Base-by-base conservation (phyloP, 1,140 invertebrate species). In the Polypedilum vanderplanki region DNA sequence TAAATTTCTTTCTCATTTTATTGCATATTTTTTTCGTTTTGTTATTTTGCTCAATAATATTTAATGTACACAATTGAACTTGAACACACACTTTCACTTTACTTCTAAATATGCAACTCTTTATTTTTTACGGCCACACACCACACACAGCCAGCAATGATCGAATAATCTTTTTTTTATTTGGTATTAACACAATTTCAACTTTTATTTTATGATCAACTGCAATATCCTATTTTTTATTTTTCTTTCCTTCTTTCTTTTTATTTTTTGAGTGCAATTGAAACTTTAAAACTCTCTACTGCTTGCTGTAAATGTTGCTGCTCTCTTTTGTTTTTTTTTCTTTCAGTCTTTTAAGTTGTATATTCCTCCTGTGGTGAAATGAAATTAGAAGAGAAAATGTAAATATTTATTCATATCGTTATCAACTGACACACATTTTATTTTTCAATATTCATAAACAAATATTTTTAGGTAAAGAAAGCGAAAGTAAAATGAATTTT, bases 1-100 rank as follows among this genome's bases (percentile, higher is more conserved):
- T 57, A n/a, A 57, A 57, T 57, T 57, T 57, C 46, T 57, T 57
- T 57, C 46, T 12, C 41, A n/a, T 57, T 57, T 12, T 15, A 57
- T 57, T 57, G 46, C 46, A 57, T 57, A 3, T 15, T 57, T 57
- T 46, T 15, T 12, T 12, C 12, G n/a, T 57, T 46, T 46, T 3
- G 41, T 15, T 2, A 46, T 46, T 46, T n/a, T 33, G 24, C 24
- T 33, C 24, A 57, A n/a, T 57, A 12, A 15, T 57, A 57, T 57
- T 57, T 57, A n/a, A 57, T 57, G 12, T 57, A 57, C 46, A 57
- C 46, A 57, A 57, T n/a, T 57, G 46, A 57, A 57, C 41, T 46
- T 46, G 15, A 46, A 46, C 46, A n/a, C 5, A n/a, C 46, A 57
- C 46, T 57, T 57, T 57, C 46, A n/a, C 46, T 57, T 57, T 5